A percentile compares a stretch with the other conserved stretches of the same genome.
Conservation (phyloP, 1,140 invertebrate species). For the Leptinotarsa undecemlineata region DNA sequence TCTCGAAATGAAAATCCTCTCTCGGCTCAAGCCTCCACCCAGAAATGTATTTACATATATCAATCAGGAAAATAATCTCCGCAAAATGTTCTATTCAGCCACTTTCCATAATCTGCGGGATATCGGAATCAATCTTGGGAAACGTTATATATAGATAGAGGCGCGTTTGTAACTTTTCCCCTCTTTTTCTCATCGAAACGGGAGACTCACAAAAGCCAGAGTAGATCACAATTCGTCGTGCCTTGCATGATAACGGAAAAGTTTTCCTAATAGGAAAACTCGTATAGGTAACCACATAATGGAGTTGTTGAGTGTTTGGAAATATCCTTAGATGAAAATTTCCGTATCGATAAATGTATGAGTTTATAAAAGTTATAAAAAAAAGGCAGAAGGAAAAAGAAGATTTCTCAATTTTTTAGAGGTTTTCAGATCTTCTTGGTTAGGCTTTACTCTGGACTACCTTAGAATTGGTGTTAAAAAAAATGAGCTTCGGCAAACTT, state of each 20-base stretch:
- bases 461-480: too few relatives aligned
- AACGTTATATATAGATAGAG: not conserved
- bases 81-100: not conserved
- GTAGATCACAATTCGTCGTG: constrained; percentile 16
- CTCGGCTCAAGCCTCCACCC: too few relatives aligned
- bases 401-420: too few relatives aligned
- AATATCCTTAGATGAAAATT: not conserved
- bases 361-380: too few relatives aligned
- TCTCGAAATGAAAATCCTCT: not conserved
- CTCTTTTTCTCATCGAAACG: not conserved
- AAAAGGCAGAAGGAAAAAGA: too few relatives aligned
- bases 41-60: constrained; percentile 20
- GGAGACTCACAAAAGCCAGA: not conserved
- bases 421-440: too few relatives aligned
- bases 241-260: constrained; percentile 12
- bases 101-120: constrained; percentile 16
- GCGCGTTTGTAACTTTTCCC: constrained; percentile 8
- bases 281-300: not conserved
- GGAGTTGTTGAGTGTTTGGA: not conserved
- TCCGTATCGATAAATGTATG: too few relatives aligned
- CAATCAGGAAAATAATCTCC: constrained; percentile 25
- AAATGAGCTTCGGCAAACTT: too few relatives aligned
- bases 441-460: too few relatives aligned
- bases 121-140: constrained; percentile 18
- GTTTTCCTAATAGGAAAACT: constrained; percentile 12